A percentile compares a stretch with the other conserved stretches of the same genome.
phyloP scores from a whole-genome alignment of 2,888 invertebrate species.

The Meandrusa payeni region DNA sequence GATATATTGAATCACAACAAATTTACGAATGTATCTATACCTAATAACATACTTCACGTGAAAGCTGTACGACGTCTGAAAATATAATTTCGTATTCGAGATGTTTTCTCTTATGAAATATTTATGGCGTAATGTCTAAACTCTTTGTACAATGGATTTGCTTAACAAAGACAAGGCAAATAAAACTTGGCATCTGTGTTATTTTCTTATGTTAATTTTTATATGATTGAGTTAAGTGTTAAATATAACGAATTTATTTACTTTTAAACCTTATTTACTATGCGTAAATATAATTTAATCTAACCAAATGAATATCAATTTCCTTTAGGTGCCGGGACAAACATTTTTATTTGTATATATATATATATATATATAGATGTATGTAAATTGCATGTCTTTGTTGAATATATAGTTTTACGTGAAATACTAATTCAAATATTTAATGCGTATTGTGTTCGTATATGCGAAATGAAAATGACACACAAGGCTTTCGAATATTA shows the following conservation, averaged over 20 bases:
- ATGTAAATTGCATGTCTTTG: too few relatives aligned
- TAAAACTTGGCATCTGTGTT: background rate
- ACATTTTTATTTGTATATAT: too few relatives aligned
- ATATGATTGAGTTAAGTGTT: background rate
- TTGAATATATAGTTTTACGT: too few relatives aligned
- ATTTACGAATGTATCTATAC: background rate
- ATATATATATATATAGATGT: too few relatives aligned
- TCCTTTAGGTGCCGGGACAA: too few relatives aligned
- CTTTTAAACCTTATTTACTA: too few relatives aligned
- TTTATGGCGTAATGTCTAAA: conserved; percentile 7
- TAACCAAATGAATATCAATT: too few relatives aligned
- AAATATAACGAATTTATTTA: too few relatives aligned
- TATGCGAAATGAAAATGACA: background rate
- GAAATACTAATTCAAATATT: too few relatives aligned
- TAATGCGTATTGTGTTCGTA: too few relatives aligned
- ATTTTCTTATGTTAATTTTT: background rate
- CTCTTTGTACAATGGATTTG: background rate
- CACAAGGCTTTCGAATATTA: background rate
- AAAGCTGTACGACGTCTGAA: background rate
- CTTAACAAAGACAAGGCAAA: background rate
- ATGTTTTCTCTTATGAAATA: conserved; percentile 7
- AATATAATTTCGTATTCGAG: conserved; percentile 2
- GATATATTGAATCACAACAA: background rate
- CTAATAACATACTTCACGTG: background rate
- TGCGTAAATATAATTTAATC: too few relatives aligned